These are phyloP conservation scores for Siphlonurus alternatus DNA, from an alignment of 2,888 invertebrate species.

Conservation along the genomic window DNA sequence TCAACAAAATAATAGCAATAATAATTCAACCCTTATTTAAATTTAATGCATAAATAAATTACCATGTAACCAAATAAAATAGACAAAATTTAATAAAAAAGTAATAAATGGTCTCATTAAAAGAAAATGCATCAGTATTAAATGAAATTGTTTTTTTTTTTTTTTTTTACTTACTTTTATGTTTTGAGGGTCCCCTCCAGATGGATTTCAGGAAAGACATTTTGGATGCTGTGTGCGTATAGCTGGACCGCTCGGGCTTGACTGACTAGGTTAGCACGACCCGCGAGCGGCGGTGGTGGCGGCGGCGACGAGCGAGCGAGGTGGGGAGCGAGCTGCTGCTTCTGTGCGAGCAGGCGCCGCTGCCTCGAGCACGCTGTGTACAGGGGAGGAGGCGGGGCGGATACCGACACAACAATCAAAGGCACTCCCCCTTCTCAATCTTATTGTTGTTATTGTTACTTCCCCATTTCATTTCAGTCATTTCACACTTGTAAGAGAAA, in stretches of 20 bases:
- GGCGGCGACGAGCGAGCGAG: not conserved
- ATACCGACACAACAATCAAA: not conserved
- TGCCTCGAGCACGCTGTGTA: too few species aligned
- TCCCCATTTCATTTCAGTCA: too few species aligned
- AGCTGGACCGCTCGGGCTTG: not conserved
- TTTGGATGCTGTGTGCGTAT: not conserved
- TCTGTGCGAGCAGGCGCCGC: too few species aligned
- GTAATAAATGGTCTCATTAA: not conserved
- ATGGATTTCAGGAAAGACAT: constrained; percentile 45
- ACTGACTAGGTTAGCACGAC: not conserved
- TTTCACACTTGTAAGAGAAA: too few species aligned
- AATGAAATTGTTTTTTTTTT: too few species aligned
- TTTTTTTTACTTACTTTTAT: constrained; percentile 46
- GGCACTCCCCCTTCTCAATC: too few species aligned
- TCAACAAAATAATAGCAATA: too few species aligned
- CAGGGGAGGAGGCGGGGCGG: too few species aligned
- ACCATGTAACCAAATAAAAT: not conserved
- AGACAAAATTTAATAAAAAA: not conserved
- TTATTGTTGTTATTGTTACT: not conserved
- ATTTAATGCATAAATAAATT: not conserved
- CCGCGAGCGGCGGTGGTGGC: too few species aligned
- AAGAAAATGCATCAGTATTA: not conserved
- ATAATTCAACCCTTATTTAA: too few species aligned
- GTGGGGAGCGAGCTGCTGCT: too few species aligned
- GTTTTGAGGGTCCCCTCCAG: constrained; percentile 47